Evolutionary conservation across 2,797 vertebrate species (phyloP).

Genomic region (Gambelia wislizenii): DNA sequence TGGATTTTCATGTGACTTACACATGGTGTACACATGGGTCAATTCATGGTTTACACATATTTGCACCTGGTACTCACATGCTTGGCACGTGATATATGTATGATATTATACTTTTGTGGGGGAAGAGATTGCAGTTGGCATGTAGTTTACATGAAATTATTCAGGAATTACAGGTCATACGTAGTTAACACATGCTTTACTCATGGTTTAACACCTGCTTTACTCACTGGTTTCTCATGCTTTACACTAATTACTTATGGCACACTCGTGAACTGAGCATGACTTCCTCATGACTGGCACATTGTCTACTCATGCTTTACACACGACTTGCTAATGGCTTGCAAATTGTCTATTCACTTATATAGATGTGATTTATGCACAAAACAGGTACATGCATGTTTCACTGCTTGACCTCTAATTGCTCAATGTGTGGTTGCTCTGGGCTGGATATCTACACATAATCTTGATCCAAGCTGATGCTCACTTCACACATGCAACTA

Average conservation of each 20-base stretch:
- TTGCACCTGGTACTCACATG: slow-evolving; percentile 16
- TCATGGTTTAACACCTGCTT: slow-evolving; percentile 41
- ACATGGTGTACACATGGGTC: slow-evolving; percentile 28
- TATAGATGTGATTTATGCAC: slow-evolving; percentile 4
- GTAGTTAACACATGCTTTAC: slow-evolving; percentile 41
- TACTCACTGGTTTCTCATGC: slow-evolving; percentile 42
- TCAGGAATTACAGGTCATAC: slow-evolving; percentile 18
- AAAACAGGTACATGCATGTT: slow-evolving; percentile 17
- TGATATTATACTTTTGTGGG: not conserved
- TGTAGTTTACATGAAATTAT: slow-evolving; percentile 10
- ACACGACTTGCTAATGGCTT: slow-evolving; percentile 32
- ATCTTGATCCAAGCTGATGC: not conserved
- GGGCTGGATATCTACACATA: not conserved
- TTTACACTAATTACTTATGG: slow-evolving; percentile 25
- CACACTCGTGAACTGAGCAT: slow-evolving; percentile 11
- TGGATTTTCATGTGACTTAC: slow-evolving; percentile 42
- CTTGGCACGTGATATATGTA: slow-evolving; percentile 18
- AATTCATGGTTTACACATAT: slow-evolving; percentile 31
- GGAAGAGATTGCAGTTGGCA: slow-evolving; percentile 2
- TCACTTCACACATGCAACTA: not conserved
- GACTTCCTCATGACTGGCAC: slow-evolving; percentile 10
- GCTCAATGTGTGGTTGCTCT: not conserved
- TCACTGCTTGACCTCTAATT: slow-evolving; percentile 8
- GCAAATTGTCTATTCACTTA: slow-evolving; percentile 10
- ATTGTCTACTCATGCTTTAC: slow-evolving; percentile 26